These are phyloP conservation scores for Tenualosa ilisha DNA, from an alignment of 2,797 vertebrate genomes.

Conservation along the genomic window DNA sequence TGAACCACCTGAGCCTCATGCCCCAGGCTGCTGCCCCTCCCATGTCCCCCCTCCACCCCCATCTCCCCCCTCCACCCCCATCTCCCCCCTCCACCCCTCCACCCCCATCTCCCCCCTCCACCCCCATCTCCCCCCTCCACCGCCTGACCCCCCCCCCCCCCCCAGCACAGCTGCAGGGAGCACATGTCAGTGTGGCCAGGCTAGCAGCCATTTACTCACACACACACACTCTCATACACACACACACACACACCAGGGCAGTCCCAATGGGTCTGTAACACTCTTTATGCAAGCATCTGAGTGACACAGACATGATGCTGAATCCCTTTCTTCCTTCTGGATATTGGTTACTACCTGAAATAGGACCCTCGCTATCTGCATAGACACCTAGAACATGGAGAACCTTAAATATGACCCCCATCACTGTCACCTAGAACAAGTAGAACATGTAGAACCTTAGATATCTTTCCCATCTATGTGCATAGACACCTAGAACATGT, in stretches of 20 bases:
- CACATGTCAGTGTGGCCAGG: constrained; percentile 15
- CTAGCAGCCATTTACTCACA: neutral
- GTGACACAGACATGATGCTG: neutral
- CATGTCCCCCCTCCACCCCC: neutral
- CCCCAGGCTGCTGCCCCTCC: neutral
- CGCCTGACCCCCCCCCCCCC: neutral
- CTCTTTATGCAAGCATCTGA: neutral
- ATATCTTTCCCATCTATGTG: too few relatives aligned
- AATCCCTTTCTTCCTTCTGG: neutral
- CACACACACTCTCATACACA: neutral
- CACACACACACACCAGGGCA: neutral
- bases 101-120: neutral
- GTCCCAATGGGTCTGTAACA: neutral
- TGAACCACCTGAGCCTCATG: constrained; percentile 16
- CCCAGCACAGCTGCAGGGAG: constrained; percentile 18
- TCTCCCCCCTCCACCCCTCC: neutral
- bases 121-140: neutral
- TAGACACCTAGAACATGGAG: neutral
- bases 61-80: neutral
- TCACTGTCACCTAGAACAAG: neutral
- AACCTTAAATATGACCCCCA: neutral
- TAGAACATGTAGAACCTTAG: neutral
- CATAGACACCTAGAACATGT: too few relatives aligned
- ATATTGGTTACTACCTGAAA: neutral
- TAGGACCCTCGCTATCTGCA: neutral